Evolutionary conservation across 2,888 invertebrate species (phyloP).

Genomic region (Crematogaster levior): DNA sequence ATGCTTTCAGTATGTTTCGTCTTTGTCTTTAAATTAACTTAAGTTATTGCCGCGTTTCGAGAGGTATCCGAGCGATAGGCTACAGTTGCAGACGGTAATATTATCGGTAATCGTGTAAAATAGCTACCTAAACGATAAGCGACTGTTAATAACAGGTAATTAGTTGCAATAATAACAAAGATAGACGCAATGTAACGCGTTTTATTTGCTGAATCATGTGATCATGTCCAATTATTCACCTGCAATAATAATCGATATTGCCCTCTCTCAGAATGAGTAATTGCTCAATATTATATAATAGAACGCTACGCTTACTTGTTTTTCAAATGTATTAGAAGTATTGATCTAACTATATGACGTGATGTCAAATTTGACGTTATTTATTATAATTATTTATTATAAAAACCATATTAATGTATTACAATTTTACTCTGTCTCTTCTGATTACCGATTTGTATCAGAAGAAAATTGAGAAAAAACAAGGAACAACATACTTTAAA

Average conservation of each 20-base stretch:
- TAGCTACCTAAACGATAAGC: slow-evolving; percentile 65
- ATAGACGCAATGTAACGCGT: neutral
- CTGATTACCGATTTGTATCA: no score
- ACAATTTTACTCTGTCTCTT: no score
- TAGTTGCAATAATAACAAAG: neutral
- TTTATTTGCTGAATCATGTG: slow-evolving; percentile 17
- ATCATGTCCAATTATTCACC: neutral
- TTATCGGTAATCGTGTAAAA: slow-evolving; percentile 19
- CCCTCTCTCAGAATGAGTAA: no score
- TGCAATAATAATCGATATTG: neutral
- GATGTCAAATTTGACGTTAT: no score
- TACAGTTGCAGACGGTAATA: slow-evolving; percentile 36
- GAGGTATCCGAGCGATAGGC: slow-evolving; percentile 23
- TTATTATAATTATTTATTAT: no score
- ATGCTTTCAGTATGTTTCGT: slow-evolving; percentile 58
- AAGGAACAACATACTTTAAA: no score
- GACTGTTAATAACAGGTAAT: slow-evolving; percentile 49
- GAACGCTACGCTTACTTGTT: no score
- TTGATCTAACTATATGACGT: no score
- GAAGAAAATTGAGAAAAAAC: no score
- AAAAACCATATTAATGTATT: no score
- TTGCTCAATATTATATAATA: no score
- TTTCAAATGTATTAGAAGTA: no score
- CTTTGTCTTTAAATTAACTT: slow-evolving; percentile 65
- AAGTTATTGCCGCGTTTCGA: slow-evolving; percentile 56